phyloP scores from a whole-genome alignment of 2,797 vertebrate genomes.

The Pseudocheirus occidentalis region DNA sequence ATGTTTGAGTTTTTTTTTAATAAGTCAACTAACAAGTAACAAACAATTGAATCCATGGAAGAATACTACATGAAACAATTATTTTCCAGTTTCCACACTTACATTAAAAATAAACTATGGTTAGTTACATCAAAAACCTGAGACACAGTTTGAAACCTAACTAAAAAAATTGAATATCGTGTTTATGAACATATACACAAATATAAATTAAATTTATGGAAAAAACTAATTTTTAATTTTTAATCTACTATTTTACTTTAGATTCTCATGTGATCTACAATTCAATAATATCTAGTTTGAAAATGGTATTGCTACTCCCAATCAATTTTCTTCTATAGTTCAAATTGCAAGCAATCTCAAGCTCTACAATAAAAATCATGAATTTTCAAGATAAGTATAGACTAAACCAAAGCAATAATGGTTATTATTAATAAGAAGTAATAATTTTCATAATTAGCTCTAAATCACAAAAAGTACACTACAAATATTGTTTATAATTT shows the following conservation, averaged over 20 bases:
- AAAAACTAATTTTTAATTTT: background rate
- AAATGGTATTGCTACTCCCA: background rate
- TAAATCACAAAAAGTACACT: background rate
- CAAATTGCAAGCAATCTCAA: background rate
- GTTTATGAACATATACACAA: fast-evolving
- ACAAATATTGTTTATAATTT: background rate
- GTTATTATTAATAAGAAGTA: background rate
- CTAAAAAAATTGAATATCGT: background rate
- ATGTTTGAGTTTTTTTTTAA: background rate
- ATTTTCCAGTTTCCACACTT: fast-evolving
- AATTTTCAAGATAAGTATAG: background rate
- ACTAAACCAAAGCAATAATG: background rate
- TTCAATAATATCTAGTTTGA: background rate
- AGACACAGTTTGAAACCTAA: background rate
- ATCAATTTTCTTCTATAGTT: background rate
- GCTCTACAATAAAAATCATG: background rate
- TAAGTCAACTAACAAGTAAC: fast-evolving
- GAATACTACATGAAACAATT: background rate
- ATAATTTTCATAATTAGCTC: background rate
- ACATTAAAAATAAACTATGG: fast-evolving
- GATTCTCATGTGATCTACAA: background rate
- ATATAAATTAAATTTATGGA: background rate
- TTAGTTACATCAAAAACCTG: background rate
- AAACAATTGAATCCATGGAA: fast-evolving
- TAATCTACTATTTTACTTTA: background rate